These are phyloP conservation scores for Muscidifurax raptorellus DNA, from an alignment of 1,140 invertebrate genomes.

Conservation along the genomic window DNA sequence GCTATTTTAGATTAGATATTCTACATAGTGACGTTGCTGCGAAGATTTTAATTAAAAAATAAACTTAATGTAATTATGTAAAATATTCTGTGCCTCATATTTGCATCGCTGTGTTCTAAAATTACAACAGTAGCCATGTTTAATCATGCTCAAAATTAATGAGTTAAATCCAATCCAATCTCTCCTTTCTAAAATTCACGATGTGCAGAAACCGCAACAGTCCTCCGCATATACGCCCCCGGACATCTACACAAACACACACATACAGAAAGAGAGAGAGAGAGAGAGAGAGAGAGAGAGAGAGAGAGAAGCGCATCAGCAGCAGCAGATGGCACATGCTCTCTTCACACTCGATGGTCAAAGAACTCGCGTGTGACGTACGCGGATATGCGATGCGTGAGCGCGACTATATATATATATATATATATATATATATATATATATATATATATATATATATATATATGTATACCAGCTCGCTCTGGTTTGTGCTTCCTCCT, in stretches of 20 bases:
- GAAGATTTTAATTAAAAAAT: too few species aligned
- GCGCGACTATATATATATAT: background rate
- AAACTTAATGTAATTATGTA: too few species aligned
- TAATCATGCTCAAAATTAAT: too few species aligned
- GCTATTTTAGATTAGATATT: too few species aligned
- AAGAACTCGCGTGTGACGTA: background rate
- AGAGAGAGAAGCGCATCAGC: background rate
- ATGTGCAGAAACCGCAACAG: background rate
- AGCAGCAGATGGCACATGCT: background rate
- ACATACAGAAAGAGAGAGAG: background rate
- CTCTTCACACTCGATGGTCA: background rate
- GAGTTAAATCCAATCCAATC: too few species aligned
- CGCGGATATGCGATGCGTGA: background rate
- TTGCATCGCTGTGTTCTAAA: too few species aligned
- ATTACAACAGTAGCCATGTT: too few species aligned
- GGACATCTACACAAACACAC: background rate
- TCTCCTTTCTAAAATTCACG: background rate
- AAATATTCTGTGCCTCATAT: too few species aligned
- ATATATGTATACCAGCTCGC: background rate
- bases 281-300: background rate
- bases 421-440: too few species aligned
- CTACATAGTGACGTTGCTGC: too few species aligned
- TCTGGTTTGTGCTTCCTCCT: background rate
- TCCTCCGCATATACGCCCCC: background rate
- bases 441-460: too few species aligned